These are phyloP conservation scores for Sebastes cheni DNA, from an alignment of 2,797 vertebrate species.

Conservation along the genomic window DNA sequence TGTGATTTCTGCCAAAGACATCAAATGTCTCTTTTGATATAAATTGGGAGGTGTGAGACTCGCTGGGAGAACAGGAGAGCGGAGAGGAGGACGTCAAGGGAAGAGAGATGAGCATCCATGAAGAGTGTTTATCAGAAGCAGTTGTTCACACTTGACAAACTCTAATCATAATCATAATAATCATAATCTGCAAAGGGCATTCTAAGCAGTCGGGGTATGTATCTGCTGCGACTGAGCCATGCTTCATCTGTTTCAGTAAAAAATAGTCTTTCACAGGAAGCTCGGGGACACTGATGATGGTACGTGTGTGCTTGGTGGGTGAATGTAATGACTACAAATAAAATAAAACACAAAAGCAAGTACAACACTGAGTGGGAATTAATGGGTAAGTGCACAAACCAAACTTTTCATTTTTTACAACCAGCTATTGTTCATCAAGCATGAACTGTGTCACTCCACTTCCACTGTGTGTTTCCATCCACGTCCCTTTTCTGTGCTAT, in stretches of 20 bases:
- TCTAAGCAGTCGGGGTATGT: slow-evolving; percentile 21
- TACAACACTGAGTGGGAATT: background rate
- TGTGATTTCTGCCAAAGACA: slow-evolving; percentile 68
- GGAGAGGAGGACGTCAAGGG: slow-evolving; percentile 24
- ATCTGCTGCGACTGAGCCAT: slow-evolving; percentile 23
- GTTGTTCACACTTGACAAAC: slow-evolving; percentile 72
- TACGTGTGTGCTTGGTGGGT: background rate
- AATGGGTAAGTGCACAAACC: background rate
- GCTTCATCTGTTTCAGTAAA: slow-evolving; percentile 12
- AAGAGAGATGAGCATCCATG: slow-evolving; percentile 55
- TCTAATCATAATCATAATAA: slow-evolving; percentile 66
- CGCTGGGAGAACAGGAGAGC: slow-evolving; percentile 17
- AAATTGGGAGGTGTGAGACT: slow-evolving; percentile 44
- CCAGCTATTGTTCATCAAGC: background rate
- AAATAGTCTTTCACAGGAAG: background rate
- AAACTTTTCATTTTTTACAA: slow-evolving; percentile 1
- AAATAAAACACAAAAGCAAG: background rate
- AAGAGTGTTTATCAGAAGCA: slow-evolving; percentile 63
- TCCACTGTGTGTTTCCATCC: background rate
- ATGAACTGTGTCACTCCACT: background rate
- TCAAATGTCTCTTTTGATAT: slow-evolving; percentile 70
- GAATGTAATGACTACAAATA: background rate
- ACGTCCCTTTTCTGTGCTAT: slow-evolving; percentile 15
- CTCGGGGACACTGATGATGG: background rate
- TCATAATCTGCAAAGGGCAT: slow-evolving; percentile 62